Base-by-base conservation (phyloP, 2,113 vertebrate genomes). In the Oreamnos americanus region DNA sequence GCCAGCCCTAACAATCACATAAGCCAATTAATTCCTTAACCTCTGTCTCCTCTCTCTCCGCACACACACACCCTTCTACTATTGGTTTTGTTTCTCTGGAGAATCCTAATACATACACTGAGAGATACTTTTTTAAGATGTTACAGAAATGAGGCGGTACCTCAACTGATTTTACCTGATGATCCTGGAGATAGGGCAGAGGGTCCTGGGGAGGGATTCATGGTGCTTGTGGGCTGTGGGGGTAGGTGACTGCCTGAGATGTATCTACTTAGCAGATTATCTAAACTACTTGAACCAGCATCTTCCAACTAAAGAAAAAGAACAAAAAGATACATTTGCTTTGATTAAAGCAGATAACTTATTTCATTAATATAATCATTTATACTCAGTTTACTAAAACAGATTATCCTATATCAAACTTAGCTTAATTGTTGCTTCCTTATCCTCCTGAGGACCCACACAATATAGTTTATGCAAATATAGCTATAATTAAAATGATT, bases 121-220 rank as follows among this genome's bases (percentile, higher is more conserved):
- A 89, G 28, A 97, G 30, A 81, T 1, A 86, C 0, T 28, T 85
- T 47, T 53, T 62, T 43, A 81, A 95, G 26, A 11, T 11, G 60
- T 64, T 67, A 88, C 97, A 95, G 7, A 95, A 76, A 79, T 78
- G n/a, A 93, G 97, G 94, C 55, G 55, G 45, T 7, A 45, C 36
- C 64, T 91, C 58, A 87, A 51, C 36, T 67, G 94, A 93, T 47
- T 97, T 98, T 99, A 99, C 99, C 99, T 99, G 99, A 99, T 93
- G 99, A 99, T 92, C 99, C 99, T 92, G 99, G 99, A 43, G 99
- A 99, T 4, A 99, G 99, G 84, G 99, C 99, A 86, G 99, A 99
- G 92, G 99, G 99, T 96, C 99, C 99, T 30, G 99, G 99, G 84
- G 99, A 99, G 23, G 99, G 99, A 98, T 99, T 99, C 99, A 99